Conservation (phyloP, 2,888 invertebrate species). For the Liopterus haemorrhoidalis region DNA sequence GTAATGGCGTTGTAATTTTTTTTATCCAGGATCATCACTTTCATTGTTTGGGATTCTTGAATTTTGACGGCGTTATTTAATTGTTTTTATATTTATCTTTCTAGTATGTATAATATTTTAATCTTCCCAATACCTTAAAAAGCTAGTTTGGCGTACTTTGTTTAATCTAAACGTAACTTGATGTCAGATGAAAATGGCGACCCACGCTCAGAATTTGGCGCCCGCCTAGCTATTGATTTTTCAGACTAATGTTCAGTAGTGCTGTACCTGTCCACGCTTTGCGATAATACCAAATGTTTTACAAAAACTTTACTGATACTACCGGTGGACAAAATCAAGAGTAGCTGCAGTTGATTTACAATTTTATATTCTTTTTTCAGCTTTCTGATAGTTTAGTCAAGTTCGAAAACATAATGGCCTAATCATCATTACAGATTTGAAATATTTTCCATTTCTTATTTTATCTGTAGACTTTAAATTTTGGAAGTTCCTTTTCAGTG, state of each 20-base stretch:
- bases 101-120: constrained; percentile 20
- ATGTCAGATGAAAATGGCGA: constrained; percentile 35
- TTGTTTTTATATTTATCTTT: constrained; percentile 12
- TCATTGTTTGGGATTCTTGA: constrained; percentile 18
- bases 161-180: constrained; percentile 26
- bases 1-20: constrained; percentile 23
- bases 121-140: no score
- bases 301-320: constrained; percentile 13
- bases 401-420: no score
- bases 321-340: constrained; percentile 16
- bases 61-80: constrained; percentile 7
- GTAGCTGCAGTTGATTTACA: constrained; percentile 14
- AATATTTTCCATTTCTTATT: no score
- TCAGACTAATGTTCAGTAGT: constrained; percentile 20
- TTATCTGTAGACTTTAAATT: no score
- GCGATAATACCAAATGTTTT: constrained; percentile 22
- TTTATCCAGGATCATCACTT: constrained; percentile 24
- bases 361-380: constrained; percentile 17
- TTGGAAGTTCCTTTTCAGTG: no score
- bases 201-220: constrained; percentile 28
- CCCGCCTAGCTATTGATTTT: constrained; percentile 35
- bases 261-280: constrained; percentile 23
- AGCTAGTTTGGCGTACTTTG: constrained; percentile 24
- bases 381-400: no score
- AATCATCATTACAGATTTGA: no score